Base-by-base conservation (phyloP, 2,797 vertebrate genomes). In the Paramormyrops hopkinsi region DNA sequence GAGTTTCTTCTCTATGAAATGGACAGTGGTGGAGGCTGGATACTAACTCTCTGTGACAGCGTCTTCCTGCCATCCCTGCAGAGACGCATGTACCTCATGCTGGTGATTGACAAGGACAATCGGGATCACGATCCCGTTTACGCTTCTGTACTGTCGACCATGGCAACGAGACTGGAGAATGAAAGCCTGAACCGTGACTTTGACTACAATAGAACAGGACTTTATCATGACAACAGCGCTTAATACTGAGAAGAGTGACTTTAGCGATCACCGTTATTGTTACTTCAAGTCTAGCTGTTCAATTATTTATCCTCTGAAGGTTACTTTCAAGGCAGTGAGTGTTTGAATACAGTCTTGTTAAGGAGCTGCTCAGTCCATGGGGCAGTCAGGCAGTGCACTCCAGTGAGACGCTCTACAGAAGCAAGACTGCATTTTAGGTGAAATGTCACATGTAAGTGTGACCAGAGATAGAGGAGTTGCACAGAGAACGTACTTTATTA, bases 101-200 rank as follows among this genome's bases (percentile, higher is more conserved):
- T 4, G n/a, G n/a, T 84, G 79, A 89, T 84, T 84, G 88, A 89
- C 88, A 89, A 62, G 88, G 76, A 89, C 76, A 89, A 41, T 62
- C 82, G 25, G 41, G 54, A 59, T 41, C 56, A 41, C 44, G 53
- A 17, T 89, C 73, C 53, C 56, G 25, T 65, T 89, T 53, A 83
- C 17, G 19, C 54, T 83, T 48, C 79, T 48, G 11, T 46, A 25
- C 82, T 84, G 76, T 83, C 88, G 82, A 5, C 51, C 22, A 51
- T 19, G 17, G 54, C 9, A 76, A 56, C 9, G 7, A 37, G 29
- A 41, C 50, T 83, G 19, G 46, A 41, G 79, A 83, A 88, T 76
- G 69, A 79, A 88, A 88, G 62, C 50, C 17, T 14, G 41, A 46
- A 59, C 51, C 4, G 25, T 83, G 50, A 89, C 54, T 84, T 84